These are phyloP conservation scores for Gymnocypris eckloni DNA, from an alignment of 2,797 vertebrate species.

Conservation along the genomic window DNA sequence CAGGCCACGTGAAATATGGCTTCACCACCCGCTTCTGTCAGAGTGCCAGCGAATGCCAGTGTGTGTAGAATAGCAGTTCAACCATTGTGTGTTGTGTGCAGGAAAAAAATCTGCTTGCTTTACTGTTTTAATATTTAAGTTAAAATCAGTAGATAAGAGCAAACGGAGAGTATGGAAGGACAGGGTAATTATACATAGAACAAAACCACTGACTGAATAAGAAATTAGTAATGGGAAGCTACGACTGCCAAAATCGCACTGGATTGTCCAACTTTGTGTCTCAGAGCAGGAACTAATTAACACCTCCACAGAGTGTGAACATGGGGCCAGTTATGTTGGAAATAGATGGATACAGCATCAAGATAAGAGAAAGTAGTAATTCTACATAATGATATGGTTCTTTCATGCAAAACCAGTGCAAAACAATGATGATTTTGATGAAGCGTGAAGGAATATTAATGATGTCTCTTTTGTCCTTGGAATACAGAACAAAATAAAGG, in stretches of 20 bases:
- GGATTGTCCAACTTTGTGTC: conserved; percentile 36
- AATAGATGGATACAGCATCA: not conserved
- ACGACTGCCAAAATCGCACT: not conserved
- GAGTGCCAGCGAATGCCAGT: not conserved
- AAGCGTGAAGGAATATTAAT: not conserved
- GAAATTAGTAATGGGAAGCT: conserved; percentile 3
- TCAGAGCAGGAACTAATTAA: conserved; percentile 54
- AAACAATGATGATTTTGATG: not conserved
- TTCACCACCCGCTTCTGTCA: not conserved
- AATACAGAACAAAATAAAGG: conserved; percentile 6
- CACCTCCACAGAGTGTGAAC: conserved; percentile 2
- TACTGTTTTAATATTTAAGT: not conserved
- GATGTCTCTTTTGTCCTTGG: conserved; percentile 8
- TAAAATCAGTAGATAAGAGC: not conserved
- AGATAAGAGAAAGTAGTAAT: not conserved
- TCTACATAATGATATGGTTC: not conserved
- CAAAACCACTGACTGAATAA: conserved; percentile 48
- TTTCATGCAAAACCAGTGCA: conserved; percentile 1
- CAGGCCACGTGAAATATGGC: not conserved
- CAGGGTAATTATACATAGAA: conserved; percentile 52
- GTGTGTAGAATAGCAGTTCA: not conserved
- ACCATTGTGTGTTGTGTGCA: not conserved
- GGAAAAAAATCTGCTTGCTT: not conserved
- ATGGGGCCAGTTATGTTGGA: not conserved
- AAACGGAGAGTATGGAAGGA: not conserved